Evolutionary conservation across 2,797 vertebrate genomes (phyloP).

Genomic region (Enteromius trimaculatus): DNA sequence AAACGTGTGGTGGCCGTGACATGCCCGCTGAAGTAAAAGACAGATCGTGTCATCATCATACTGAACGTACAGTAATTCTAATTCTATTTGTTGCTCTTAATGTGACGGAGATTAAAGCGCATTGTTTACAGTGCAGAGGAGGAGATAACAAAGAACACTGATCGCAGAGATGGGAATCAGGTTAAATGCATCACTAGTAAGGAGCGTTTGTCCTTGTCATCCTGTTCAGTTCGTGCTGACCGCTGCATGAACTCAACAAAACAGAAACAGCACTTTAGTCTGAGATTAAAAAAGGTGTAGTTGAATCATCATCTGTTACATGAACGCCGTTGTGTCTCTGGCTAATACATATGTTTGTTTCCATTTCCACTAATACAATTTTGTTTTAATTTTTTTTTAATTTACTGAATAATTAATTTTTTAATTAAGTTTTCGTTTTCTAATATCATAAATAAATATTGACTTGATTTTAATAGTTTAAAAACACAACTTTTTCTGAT

Average conservation of each 20-base stretch:
- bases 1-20: not conserved
- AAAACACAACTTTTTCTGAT: not conserved
- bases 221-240: not conserved
- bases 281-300: not conserved
- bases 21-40: not conserved
- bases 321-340: not conserved
- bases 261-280: not conserved
- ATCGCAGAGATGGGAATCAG: constrained; percentile 16
- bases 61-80: constrained; percentile 2
- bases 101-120: constrained; percentile 34
- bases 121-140: constrained; percentile 30
- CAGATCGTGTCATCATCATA: not conserved
- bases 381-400: too few species aligned
- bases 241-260: constrained; percentile 28
- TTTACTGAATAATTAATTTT: not conserved
- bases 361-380: not conserved
- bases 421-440: not conserved
- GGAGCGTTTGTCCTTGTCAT: constrained; percentile 29
- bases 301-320: not conserved
- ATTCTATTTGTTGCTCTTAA: constrained; percentile 31
- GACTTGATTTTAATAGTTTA: not conserved
- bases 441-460: not conserved
- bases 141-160: constrained; percentile 4
- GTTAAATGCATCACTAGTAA: constrained; percentile 30
- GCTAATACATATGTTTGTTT: not conserved